These are phyloP conservation scores for Azemiops feae DNA, from an alignment of 2,113 vertebrate genomes.

Conservation along the genomic window DNA sequence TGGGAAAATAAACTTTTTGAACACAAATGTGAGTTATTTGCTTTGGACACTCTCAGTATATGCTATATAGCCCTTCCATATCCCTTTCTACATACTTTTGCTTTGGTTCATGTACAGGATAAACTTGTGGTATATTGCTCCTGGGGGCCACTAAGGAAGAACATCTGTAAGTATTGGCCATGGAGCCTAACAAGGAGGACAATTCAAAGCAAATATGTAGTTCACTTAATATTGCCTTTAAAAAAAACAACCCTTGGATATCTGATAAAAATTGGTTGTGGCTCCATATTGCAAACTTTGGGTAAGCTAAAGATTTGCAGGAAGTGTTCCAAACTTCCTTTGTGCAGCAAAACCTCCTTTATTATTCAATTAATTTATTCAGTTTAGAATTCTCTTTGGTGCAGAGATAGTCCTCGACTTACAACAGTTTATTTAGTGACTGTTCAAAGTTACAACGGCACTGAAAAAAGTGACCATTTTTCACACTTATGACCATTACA, in stretches of 20 bases:
- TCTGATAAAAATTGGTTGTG: conserved; percentile 27
- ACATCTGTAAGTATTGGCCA: conserved; percentile 62
- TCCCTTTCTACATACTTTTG: conserved; percentile 45
- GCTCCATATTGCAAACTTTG: neutral
- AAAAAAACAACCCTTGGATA: conserved; percentile 21
- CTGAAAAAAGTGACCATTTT: too few species aligned
- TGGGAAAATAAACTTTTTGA: neutral
- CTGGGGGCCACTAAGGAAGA: conserved; percentile 64
- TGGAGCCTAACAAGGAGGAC: conserved; percentile 59
- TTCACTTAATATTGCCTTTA: conserved; percentile 50
- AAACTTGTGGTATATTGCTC: conserved; percentile 62
- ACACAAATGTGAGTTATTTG: neutral
- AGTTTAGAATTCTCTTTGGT: accelerated
- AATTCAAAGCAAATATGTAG: conserved; percentile 55
- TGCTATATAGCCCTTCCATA: conserved; percentile 10
- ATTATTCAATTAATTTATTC: neutral
- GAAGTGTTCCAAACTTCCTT: neutral
- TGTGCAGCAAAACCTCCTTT: neutral
- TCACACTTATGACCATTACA: too few species aligned
- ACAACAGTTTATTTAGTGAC: too few species aligned
- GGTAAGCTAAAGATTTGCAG: neutral
- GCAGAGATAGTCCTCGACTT: too few species aligned
- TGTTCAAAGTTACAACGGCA: too few species aligned
- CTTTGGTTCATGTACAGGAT: conserved; percentile 60
- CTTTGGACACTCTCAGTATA: conserved; percentile 57